These are phyloP conservation scores for Zaprionus capensis DNA, from an alignment of 1,140 invertebrate genomes.

Conservation along the genomic window DNA sequence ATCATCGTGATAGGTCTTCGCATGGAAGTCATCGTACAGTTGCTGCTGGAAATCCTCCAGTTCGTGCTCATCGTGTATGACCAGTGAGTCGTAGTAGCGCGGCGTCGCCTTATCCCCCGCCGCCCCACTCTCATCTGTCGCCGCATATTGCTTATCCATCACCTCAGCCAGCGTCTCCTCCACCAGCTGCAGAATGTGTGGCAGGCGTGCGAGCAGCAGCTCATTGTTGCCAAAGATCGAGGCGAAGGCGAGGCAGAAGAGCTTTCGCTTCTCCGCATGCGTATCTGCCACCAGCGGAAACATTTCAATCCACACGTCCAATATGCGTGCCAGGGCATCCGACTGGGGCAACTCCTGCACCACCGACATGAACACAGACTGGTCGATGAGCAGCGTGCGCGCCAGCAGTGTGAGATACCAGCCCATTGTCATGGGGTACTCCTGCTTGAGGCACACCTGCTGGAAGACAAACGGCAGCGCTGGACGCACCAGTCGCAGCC, in stretches of 20 bases:
- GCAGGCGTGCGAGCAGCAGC: constrained; percentile 90
- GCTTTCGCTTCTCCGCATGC: constrained; percentile 92
- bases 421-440: constrained; percentile 89
- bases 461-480: constrained; percentile 88
- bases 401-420: constrained; percentile 91
- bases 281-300: constrained; percentile 91
- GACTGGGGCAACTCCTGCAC: constrained; percentile 86
- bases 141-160: constrained; percentile 87
- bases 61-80: constrained; percentile 78
- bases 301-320: constrained; percentile 92
- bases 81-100: constrained; percentile 75
- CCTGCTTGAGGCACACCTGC: constrained; percentile 87
- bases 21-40: constrained; percentile 69
- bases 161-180: constrained; percentile 95
- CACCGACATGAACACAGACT: constrained; percentile 89
- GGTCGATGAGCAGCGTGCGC: constrained; percentile 90
- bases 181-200: constrained; percentile 90
- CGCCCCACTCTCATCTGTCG: constrained; percentile 39
- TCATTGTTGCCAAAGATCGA: constrained; percentile 90
- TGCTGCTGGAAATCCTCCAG: constrained; percentile 68
- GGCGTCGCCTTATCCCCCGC: constrained; percentile 45
- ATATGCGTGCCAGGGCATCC: constrained; percentile 88
- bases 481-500: constrained; percentile 88
- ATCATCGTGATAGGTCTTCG: constrained; percentile 83
- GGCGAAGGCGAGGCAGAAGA: constrained; percentile 92